A percentile compares a stretch with the other conserved stretches of the same genome.
These are phyloP conservation scores for Enteromius argenteus DNA, from an alignment of 2,797 vertebrate species.

Conservation along the genomic window DNA sequence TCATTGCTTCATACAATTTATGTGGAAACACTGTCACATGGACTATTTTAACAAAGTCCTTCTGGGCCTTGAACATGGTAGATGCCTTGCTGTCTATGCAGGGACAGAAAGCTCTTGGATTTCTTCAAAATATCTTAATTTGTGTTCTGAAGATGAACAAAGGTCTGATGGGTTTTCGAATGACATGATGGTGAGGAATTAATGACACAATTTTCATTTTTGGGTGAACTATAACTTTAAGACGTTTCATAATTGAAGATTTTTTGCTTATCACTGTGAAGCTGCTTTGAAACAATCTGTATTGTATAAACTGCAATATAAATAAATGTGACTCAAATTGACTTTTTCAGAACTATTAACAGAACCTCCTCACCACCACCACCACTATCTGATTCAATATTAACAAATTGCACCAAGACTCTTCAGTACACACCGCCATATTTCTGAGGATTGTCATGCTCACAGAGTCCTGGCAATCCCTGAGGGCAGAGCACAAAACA, in stretches of 20 bases:
- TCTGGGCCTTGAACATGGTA: too few relatives aligned
- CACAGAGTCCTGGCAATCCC: slow-evolving; percentile 88
- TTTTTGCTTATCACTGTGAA: neutral
- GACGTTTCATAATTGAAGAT: neutral
- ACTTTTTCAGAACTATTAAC: neutral
- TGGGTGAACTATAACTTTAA: neutral
- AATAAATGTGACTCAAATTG: neutral
- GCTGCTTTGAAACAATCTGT: neutral
- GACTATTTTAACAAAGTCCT: too few relatives aligned
- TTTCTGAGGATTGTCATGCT: slow-evolving; percentile 89
- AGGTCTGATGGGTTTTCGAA: neutral
- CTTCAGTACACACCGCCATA: slow-evolving; percentile 78
- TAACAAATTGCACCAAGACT: slow-evolving; percentile 53
- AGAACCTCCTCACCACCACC: neutral
- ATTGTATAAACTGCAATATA: neutral
- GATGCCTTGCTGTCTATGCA: too few relatives aligned
- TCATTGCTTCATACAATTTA: too few relatives aligned
- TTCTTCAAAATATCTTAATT: neutral
- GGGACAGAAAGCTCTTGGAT: too few relatives aligned
- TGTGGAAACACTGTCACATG: too few relatives aligned
- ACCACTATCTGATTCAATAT: neutral
- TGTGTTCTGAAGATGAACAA: neutral
- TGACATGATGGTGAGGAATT: neutral
- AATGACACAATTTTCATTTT: neutral
- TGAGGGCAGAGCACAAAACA: slow-evolving; percentile 67